Conservation (phyloP, 23 tunicate genomes). For the Styela clava region DNA sequence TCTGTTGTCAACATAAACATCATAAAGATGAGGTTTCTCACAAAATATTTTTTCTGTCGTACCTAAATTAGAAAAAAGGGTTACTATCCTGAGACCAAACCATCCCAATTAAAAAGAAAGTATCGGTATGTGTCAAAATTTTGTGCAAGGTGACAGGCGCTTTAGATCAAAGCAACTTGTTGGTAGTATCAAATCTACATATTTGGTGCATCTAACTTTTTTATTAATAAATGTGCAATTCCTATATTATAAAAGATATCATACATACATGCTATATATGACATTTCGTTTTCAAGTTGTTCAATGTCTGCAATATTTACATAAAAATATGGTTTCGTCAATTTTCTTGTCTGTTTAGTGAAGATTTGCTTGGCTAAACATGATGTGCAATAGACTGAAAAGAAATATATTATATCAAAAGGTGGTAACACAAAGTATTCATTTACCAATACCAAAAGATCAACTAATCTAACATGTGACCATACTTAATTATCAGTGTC, state of each 20-base stretch:
- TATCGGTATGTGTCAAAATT: not conserved
- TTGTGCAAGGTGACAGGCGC: no score
- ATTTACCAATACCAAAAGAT: no score
- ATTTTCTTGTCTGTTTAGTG: conserved; percentile 22
- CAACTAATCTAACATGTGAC: no score
- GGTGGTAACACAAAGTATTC: not conserved
- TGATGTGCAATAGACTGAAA: conserved; percentile 89
- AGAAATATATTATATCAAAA: not conserved
- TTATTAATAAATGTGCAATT: no score
- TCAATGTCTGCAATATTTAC: conserved; percentile 92
- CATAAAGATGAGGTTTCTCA: conserved; percentile 67
- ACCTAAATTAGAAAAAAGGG: no score
- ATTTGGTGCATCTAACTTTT: no score
- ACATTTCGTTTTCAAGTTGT: conserved; percentile 48
- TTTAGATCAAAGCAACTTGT: no score
- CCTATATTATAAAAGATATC: no score
- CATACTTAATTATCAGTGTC: no score
- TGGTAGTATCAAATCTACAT: no score
- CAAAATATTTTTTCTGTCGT: conserved; percentile 85
- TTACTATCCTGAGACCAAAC: not conserved
- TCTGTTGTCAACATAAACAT: conserved; percentile 80
- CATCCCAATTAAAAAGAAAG: not conserved
- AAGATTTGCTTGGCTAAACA: conserved; percentile 55
- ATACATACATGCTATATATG: conserved; percentile 81
- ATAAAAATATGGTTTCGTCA: conserved; percentile 73